These are phyloP conservation scores for Antheraea pernyi DNA, from an alignment of 1,140 invertebrate genomes.

Conservation along the genomic window DNA sequence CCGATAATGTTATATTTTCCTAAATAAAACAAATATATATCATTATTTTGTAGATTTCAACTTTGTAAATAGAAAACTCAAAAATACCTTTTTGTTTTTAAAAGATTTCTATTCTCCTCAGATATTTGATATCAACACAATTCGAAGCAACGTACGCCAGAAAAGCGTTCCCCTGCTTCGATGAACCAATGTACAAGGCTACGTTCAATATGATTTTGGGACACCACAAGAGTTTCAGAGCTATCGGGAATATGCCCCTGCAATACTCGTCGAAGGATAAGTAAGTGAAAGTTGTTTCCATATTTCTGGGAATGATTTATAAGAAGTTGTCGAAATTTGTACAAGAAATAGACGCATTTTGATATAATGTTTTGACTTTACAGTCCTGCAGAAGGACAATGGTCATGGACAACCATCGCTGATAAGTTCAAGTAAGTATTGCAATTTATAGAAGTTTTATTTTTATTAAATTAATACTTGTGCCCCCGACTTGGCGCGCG, in stretches of 20 bases:
- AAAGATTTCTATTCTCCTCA: slow-evolving; percentile 52
- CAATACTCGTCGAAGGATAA: slow-evolving; percentile 37
- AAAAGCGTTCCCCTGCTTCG: slow-evolving; percentile 96
- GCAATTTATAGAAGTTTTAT: no score
- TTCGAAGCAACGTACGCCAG: slow-evolving; percentile 94
- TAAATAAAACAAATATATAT: no score
- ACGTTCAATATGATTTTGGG: slow-evolving; percentile 88
- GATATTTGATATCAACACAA: slow-evolving; percentile 91
- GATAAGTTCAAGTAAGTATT: slow-evolving; percentile 52
- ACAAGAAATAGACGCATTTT: no score
- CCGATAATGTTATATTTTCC: no score
- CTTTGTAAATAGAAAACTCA: no score
- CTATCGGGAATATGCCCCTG: slow-evolving; percentile 92
- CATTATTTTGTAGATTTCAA: no score
- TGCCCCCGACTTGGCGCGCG: no score
- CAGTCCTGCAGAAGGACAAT: slow-evolving; percentile 49
- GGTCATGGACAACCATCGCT: slow-evolving; percentile 45
- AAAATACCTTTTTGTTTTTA: not conserved
- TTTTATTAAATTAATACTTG: no score
- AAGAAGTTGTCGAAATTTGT: no score
- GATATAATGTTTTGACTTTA: slow-evolving; percentile 21
- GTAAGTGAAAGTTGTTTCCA: slow-evolving; percentile 55
- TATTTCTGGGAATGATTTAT: no score
- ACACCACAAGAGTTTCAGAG: slow-evolving; percentile 82
- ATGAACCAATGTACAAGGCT: slow-evolving; percentile 95